Evolutionary conservation across 2,797 vertebrate genomes (phyloP).

Genomic region (Discoglossus pictus): DNA sequence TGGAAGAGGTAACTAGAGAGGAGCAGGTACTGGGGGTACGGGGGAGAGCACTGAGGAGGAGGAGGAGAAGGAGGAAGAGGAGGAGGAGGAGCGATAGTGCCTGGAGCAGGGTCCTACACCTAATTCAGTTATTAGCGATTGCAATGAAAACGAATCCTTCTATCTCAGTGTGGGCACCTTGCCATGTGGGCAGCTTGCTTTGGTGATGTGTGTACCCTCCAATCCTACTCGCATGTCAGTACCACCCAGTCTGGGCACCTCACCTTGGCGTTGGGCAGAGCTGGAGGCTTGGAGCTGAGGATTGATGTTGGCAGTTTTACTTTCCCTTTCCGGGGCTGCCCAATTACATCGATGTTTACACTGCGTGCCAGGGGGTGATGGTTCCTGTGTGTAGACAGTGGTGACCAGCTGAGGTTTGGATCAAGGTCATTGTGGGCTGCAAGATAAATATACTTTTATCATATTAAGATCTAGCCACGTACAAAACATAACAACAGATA

Average conservation of each 20-base stretch:
- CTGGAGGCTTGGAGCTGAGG: constrained; percentile 66
- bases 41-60: too few species aligned
- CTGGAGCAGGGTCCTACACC: background rate
- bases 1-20: too few species aligned
- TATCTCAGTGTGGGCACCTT: too few species aligned
- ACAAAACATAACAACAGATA: too few species aligned
- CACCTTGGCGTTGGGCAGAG: constrained; percentile 76
- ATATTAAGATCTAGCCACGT: too few species aligned
- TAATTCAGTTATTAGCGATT: too few species aligned
- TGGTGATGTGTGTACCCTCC: too few species aligned
- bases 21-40: too few species aligned
- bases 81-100: background rate
- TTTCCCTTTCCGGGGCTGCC: constrained; percentile 70
- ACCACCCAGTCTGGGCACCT: too few species aligned
- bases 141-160: too few species aligned
- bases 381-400: background rate
- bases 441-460: background rate
- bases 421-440: background rate
- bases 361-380: constrained; percentile 48
- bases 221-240: too few species aligned
- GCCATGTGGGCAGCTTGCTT: too few species aligned
- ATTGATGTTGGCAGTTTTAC: constrained; percentile 73
- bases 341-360: constrained; percentile 70
- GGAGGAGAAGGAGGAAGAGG: background rate
- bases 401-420: background rate